These are phyloP conservation scores for Chironex yamaguchii DNA, from an alignment of 30 jellyfish, hydroid and myxozoan species.

Conservation along the genomic window DNA sequence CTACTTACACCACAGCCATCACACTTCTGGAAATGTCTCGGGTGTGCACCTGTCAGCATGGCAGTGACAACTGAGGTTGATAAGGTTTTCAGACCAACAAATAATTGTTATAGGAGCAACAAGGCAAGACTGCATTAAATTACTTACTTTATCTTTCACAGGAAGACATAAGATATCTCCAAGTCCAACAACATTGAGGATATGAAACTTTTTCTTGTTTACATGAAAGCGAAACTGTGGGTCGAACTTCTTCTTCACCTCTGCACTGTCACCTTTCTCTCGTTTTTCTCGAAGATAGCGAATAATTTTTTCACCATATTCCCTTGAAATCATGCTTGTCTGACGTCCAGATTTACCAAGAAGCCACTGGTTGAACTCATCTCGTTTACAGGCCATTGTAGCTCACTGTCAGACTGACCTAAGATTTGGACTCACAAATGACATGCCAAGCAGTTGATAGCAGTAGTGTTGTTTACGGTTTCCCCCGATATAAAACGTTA, in stretches of 20 bases:
- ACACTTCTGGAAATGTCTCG: too few species aligned
- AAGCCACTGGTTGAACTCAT: conserved; percentile 83
- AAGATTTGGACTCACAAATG: too few species aligned
- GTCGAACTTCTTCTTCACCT: conserved; percentile 56
- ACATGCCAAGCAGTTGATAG: too few species aligned
- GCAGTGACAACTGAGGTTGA: too few species aligned
- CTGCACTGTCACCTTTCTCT: conserved; percentile 82
- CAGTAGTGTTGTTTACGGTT: too few species aligned
- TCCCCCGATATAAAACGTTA: too few species aligned
- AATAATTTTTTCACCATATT: conserved; percentile 83
- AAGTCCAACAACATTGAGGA: conserved; percentile 89
- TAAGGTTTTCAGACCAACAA: background rate
- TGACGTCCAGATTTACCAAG: conserved; percentile 73
- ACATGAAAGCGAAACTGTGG: conserved; percentile 74
- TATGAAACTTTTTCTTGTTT: conserved; percentile 81
- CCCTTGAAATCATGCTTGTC: conserved; percentile 83
- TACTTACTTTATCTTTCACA: conserved; percentile 52
- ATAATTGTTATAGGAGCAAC: background rate
- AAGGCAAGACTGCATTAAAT: background rate
- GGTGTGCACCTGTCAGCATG: too few species aligned
- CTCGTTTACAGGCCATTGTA: conserved; percentile 45
- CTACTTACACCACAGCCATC: too few species aligned
- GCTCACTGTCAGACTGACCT: too few species aligned
- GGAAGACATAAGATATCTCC: conserved; percentile 96
- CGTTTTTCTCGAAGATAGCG: conserved; percentile 69